phyloP scores from a whole-genome alignment of 2,113 vertebrate genomes.

The Hypanus sabinus region DNA sequence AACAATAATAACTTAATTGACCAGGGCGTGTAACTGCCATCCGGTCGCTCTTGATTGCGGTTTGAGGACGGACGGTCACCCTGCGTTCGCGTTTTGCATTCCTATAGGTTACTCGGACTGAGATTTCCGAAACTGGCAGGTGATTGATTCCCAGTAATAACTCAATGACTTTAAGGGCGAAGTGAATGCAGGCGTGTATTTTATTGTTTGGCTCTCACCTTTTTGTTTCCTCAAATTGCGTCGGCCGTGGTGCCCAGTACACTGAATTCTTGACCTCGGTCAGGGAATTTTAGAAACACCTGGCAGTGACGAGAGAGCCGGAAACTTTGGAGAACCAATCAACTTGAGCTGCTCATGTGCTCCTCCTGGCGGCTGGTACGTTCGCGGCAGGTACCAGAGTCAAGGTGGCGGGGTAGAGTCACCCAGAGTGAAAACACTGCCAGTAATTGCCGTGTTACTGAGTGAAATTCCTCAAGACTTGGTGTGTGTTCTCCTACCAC shows the following conservation, averaged over 20 bases:
- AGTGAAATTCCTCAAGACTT: too few relatives aligned
- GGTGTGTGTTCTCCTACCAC: too few relatives aligned
- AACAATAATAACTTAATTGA: background rate
- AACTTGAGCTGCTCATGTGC: background rate
- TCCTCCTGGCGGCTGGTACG: background rate
- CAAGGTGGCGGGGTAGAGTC: too few relatives aligned
- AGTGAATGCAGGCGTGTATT: too few relatives aligned
- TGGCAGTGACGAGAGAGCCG: background rate
- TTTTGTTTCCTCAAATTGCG: too few relatives aligned
- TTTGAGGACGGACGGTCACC: background rate
- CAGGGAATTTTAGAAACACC: background rate
- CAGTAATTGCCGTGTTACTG: too few relatives aligned
- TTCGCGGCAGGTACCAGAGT: too few relatives aligned
- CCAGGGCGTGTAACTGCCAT: background rate
- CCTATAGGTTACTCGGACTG: background rate
- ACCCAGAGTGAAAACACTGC: too few relatives aligned
- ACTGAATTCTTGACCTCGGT: background rate
- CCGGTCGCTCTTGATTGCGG: background rate
- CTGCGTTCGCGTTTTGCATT: background rate
- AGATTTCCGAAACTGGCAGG: background rate
- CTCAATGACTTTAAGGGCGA: too few relatives aligned
- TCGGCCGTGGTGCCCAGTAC: too few relatives aligned
- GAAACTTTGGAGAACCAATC: conserved; percentile 3
- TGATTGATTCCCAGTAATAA: too few relatives aligned
- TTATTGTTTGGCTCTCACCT: too few relatives aligned